phyloP scores from a whole-genome alignment of 2,113 vertebrate species.

The Illadopsis cleaveri region DNA sequence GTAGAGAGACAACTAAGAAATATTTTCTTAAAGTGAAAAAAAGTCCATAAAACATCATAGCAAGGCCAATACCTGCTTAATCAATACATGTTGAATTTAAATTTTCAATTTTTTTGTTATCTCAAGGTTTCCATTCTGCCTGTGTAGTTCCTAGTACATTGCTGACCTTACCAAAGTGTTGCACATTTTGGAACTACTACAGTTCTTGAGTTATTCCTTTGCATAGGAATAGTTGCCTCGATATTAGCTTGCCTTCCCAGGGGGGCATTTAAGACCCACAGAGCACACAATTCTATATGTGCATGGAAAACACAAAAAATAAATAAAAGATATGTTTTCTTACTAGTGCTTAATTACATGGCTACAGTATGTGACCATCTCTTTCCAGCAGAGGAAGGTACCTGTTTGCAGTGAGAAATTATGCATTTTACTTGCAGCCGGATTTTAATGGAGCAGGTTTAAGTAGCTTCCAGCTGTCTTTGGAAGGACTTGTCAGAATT shows the following conservation, averaged over 20 bases:
- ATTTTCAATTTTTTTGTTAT: not conserved
- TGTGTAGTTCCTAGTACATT: not conserved
- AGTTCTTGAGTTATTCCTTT: not conserved
- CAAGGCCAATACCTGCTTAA: not conserved
- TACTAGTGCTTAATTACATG: not conserved
- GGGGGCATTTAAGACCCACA: not conserved
- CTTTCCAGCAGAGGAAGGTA: not conserved
- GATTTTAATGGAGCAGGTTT: not conserved
- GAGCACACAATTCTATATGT: not conserved
- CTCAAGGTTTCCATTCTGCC: not conserved
- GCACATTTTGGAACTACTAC: not conserved
- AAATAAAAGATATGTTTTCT: not conserved
- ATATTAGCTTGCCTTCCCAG: not conserved
- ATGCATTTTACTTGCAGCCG: not conserved
- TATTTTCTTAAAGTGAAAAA: not conserved
- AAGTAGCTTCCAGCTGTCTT: conserved; percentile 30
- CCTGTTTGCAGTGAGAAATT: not conserved
- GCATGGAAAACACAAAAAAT: not conserved
- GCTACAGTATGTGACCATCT: not conserved
- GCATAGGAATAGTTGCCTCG: not conserved
- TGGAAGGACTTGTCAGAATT: conserved; percentile 32
- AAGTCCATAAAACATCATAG: not conserved
- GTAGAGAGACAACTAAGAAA: not conserved
- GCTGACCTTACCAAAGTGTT: not conserved
- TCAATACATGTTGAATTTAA: not conserved